Evolutionary conservation across 2,888 invertebrate genomes (phyloP).

Genomic region (Drosophila prolongata): DNA sequence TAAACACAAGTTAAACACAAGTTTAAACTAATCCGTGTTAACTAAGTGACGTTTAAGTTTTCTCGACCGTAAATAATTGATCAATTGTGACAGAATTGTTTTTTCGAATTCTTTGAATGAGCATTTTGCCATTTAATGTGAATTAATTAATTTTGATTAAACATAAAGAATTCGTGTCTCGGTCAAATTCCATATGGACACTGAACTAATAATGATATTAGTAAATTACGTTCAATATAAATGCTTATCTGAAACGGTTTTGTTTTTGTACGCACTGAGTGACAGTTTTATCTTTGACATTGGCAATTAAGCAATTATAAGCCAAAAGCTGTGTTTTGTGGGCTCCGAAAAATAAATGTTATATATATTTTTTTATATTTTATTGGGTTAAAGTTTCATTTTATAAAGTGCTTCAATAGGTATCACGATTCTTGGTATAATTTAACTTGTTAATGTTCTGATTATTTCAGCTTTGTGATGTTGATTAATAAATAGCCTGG

Average conservation of each 20-base stretch:
- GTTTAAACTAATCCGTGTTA: not conserved
- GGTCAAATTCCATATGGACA: slow-evolving; percentile 1
- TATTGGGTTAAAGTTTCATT: too few relatives aligned
- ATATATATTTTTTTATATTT: too few relatives aligned
- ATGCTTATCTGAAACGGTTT: not conserved
- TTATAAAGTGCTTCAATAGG: too few relatives aligned
- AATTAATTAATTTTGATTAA: slow-evolving; percentile 1
- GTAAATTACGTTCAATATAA: not conserved
- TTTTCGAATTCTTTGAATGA: not conserved
- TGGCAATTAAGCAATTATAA: not conserved
- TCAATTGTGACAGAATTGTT: not conserved
- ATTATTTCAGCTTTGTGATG: too few relatives aligned
- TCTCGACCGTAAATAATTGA: not conserved
- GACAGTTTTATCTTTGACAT: not conserved
- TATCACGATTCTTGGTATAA: too few relatives aligned
- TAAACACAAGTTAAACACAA: not conserved
- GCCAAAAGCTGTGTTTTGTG: too few relatives aligned
- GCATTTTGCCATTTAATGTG: not conserved
- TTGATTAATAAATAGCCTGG: too few relatives aligned
- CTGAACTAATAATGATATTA: not conserved
- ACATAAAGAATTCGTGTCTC: slow-evolving; percentile 1
- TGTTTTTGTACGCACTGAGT: not conserved
- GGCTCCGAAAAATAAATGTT: too few relatives aligned
- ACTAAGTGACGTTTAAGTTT: not conserved
- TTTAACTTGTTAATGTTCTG: too few relatives aligned